Evolutionary conservation across 2,797 vertebrate species (phyloP), one percentile per base, ranked within the genome.

Genomic region (Pseudochaenichthys georgianus): DNA sequence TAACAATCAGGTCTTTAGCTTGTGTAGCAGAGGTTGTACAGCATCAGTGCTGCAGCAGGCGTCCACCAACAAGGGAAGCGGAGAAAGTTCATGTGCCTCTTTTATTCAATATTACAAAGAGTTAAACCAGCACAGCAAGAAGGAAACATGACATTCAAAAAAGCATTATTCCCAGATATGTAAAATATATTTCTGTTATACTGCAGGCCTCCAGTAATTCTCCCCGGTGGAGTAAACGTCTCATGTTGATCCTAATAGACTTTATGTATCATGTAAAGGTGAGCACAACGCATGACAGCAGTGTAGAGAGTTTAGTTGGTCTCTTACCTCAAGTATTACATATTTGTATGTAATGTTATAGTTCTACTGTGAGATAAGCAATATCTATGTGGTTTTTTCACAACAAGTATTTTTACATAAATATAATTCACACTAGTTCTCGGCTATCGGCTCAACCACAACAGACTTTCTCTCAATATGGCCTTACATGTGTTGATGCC

Each of bases 11-110:
- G 51, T 78, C 46, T 62, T 28, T 51, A 28, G 48, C 43, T 76
- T 75, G 65, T 48, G 61, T 63, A 52, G 77, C 62, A 42, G 67
- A 76, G 65, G 48, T 65, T 61, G 34, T 67, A 41, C 46, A 61
- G 47, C 6, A 9, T 46, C 50, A 21, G 64, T 65, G 48, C 70
- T 78, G 70, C 66, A 82, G 75, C 55, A 74, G 48, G 82, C 63
- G 57, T 67, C 66, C 60, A 51, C 16, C 68, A 73, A 79, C 78
- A 85, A 89, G 84, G 87, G 83, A 88, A 88, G 64, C 23, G 83
- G 62, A 74, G 75, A 46, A 53, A 55, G 19, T 77, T 76, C 9
- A 23, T 17, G 69, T 70, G 71, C 21, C 67, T 80, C 78, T 78
- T 81, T 75, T 63, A 80, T 50, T 47, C 59, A 77, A 47, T 64